Conservation (phyloP, 1,140 invertebrate species). For the Eulimnadia texana region DNA sequence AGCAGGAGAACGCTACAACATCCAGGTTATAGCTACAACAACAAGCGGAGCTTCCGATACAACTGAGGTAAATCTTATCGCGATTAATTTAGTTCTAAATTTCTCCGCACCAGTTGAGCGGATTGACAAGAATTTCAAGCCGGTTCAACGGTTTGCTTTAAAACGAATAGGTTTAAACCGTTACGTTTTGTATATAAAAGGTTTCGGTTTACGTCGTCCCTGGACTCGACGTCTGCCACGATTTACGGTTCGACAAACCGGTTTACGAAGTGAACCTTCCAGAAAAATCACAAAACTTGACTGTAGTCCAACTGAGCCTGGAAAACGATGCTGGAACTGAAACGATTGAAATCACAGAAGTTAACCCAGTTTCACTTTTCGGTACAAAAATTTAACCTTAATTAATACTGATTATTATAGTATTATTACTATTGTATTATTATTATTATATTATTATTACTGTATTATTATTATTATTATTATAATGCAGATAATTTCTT, state of each 20-base stretch:
- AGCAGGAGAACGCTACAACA: neutral
- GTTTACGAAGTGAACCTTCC: neutral
- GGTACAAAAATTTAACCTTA: neutral
- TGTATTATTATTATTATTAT: no score
- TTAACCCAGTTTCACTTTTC: neutral
- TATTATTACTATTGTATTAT: no score
- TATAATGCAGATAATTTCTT: neutral
- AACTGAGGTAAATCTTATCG: neutral
- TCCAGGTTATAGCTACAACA: neutral
- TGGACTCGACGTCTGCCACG: neutral
- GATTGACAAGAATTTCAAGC: no score
- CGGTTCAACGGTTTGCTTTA: no score
- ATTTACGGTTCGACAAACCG: neutral
- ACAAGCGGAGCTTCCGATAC: neutral
- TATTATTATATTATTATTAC: no score
- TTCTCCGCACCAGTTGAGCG: no score
- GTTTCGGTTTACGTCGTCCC: neutral
- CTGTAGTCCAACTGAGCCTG: neutral
- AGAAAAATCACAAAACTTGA: neutral
- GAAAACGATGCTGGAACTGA: neutral
- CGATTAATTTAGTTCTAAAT: neutral
- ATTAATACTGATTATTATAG: no score
- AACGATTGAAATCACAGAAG: neutral
- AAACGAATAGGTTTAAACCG: no score
- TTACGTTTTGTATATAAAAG: no score